Percentiles rank a stretch among this genome's conserved stretches.
These are phyloP conservation scores for Pseudomyrmex dendroicus DNA, from an alignment of 1,140 invertebrate species.

Conservation along the genomic window DNA sequence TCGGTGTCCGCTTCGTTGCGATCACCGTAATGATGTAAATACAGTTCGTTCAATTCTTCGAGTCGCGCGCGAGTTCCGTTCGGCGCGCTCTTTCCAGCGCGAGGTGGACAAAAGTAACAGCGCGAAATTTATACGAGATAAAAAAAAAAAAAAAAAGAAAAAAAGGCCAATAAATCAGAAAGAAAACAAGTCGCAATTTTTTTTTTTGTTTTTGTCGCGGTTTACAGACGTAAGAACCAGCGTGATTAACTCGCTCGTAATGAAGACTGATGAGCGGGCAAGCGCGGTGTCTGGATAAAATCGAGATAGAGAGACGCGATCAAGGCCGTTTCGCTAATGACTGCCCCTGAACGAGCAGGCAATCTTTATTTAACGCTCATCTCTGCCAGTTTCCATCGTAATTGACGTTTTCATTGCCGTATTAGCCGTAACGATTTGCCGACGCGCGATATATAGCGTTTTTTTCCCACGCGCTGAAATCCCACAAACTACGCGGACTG, in stretches of 20 bases:
- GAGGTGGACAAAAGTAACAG: too few species aligned
- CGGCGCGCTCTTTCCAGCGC: not conserved
- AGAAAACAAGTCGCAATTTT: not conserved
- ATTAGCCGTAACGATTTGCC: constrained; percentile 48
- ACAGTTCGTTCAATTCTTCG: not conserved
- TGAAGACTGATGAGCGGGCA: not conserved
- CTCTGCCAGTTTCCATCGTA: not conserved
- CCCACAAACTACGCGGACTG: constrained; percentile 43
- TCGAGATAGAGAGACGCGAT: not conserved
- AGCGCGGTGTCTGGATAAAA: constrained; percentile 24
- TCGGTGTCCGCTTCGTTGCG: not conserved
- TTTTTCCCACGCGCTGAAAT: constrained; percentile 66
- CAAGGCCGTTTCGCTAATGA: constrained; percentile 55
- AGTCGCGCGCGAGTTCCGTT: not conserved
- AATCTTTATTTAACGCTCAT: constrained; percentile 27
- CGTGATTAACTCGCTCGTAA: not conserved
- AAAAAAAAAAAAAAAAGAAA: too few species aligned
- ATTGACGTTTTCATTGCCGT: constrained; percentile 36
- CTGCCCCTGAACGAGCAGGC: not conserved
- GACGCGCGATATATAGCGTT: constrained; percentile 4
- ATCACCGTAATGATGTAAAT: not conserved
- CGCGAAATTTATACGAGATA: too few species aligned
- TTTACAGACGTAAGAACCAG: not conserved
- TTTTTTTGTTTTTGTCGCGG: not conserved
- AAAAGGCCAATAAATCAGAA: not conserved